Evolutionary conservation across 1,140 invertebrate genomes (phyloP).

Genomic region (Lasioglossum baleicum): DNA sequence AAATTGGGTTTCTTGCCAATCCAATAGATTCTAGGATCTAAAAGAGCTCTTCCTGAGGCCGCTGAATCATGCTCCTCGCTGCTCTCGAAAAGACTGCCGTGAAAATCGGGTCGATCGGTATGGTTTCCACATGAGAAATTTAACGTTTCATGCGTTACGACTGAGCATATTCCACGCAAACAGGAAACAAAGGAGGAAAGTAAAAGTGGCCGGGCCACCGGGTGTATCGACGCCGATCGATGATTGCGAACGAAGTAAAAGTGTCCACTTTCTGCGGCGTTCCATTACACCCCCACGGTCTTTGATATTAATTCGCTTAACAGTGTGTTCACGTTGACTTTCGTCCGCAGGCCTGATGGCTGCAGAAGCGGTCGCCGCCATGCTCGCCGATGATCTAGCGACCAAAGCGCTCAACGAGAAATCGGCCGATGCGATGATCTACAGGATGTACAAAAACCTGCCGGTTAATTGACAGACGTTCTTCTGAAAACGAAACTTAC

Average conservation of each 20-base stretch:
- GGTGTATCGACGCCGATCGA: slow-evolving; percentile 21
- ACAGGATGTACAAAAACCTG: slow-evolving; percentile 76
- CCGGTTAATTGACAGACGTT: slow-evolving; percentile 49
- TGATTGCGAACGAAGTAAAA: slow-evolving; percentile 26
- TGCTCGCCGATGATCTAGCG: slow-evolving; percentile 76
- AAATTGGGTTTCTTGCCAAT: too few species aligned
- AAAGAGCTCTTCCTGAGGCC: too few species aligned
- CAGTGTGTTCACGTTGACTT: slow-evolving; percentile 48
- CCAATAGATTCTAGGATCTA: too few species aligned
- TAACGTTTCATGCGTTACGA: not conserved
- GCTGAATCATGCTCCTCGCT: too few species aligned
- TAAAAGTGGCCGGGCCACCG: slow-evolving; percentile 17
- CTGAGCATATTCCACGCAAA: not conserved
- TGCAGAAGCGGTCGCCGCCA: slow-evolving; percentile 77
- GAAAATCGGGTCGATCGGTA: too few species aligned
- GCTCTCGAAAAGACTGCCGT: too few species aligned
- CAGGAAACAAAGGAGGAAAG: slow-evolving; percentile 31
- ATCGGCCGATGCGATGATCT: slow-evolving; percentile 72
- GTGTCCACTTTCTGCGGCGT: slow-evolving; percentile 26
- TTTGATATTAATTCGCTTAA: slow-evolving; percentile 36
- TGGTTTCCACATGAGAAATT: not conserved
- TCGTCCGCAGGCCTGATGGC: slow-evolving; percentile 74
- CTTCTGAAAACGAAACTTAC: too few species aligned
- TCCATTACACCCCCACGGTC: not conserved
- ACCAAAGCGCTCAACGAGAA: slow-evolving; percentile 75